Evolutionary conservation across 2,113 vertebrate genomes (phyloP).

Genomic region (Hyperopisus bebe): DNA sequence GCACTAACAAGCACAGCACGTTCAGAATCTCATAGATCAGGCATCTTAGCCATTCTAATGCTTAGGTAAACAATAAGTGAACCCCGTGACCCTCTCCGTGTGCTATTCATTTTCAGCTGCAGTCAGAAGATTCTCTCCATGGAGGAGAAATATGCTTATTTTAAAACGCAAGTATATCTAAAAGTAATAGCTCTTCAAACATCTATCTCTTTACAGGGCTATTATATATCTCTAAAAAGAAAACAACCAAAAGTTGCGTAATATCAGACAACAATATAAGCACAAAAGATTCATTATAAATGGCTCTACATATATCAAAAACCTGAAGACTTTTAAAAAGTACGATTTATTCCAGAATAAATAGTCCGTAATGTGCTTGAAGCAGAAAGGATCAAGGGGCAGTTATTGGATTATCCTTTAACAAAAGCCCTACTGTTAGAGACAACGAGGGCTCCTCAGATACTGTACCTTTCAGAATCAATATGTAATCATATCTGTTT

Average conservation of each 20-base stretch:
- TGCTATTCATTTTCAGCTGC: not conserved
- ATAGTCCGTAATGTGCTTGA: constrained; percentile 65
- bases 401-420: constrained; percentile 74
- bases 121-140: not conserved
- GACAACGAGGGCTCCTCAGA: constrained; percentile 69
- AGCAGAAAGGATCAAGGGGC: constrained; percentile 70
- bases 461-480: constrained; percentile 96
- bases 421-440: constrained; percentile 89
- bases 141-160: not conserved
- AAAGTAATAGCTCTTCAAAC: not conserved
- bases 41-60: not conserved
- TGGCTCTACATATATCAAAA: constrained; percentile 37
- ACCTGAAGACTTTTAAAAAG: constrained; percentile 67
- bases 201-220: not conserved
- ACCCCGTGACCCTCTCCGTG: not conserved
- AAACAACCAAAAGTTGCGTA: not conserved
- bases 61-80: not conserved
- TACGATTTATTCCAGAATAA: constrained; percentile 67
- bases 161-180: not conserved
- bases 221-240: not conserved
- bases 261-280: not conserved
- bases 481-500: constrained; percentile 99
- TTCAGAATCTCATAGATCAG: not conserved
- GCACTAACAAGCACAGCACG: not conserved
- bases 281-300: constrained; percentile 34